Evolutionary conservation across 30 jellyfish, hydroid and myxozoan species (phyloP).

Genomic region (Nemopilema nomurai): DNA sequence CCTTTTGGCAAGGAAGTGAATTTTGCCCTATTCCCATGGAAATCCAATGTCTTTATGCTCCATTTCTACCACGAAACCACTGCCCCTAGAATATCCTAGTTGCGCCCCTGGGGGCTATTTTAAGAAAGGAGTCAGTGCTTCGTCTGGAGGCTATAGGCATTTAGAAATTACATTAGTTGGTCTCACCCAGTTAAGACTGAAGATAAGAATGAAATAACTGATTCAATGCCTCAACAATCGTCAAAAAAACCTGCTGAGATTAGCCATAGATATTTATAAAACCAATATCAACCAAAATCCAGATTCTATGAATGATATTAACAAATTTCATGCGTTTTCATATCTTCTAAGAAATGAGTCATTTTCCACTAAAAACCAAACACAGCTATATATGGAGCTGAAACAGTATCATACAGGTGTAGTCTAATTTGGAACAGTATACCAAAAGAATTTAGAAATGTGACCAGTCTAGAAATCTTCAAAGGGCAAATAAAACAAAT

Average conservation of each 20-base stretch:
- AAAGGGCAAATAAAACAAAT: neutral
- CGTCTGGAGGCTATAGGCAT: no score
- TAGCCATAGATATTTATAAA: neutral
- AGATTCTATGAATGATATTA: neutral
- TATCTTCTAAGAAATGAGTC: conserved; percentile 10
- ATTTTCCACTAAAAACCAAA: conserved; percentile 4
- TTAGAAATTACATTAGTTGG: no score
- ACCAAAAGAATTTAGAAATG: neutral
- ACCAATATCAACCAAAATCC: neutral
- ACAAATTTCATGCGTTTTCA: conserved; percentile 9
- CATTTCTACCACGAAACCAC: no score
- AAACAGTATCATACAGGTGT: neutral
- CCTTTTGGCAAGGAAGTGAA: no score
- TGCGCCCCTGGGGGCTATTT: no score
- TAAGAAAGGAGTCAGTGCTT: no score
- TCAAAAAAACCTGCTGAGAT: conserved; percentile 15
- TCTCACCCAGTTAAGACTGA: no score
- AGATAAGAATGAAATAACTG: no score
- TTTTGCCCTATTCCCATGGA: no score
- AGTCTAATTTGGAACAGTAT: neutral
- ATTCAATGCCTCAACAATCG: conserved; percentile 13
- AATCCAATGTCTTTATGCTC: no score
- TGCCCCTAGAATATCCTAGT: no score
- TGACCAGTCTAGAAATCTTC: conserved; percentile 4
- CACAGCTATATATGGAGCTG: conserved; percentile 12